These are phyloP conservation scores for Glossosoma conforme DNA, from an alignment of 1,140 invertebrate species.

Conservation along the genomic window DNA sequence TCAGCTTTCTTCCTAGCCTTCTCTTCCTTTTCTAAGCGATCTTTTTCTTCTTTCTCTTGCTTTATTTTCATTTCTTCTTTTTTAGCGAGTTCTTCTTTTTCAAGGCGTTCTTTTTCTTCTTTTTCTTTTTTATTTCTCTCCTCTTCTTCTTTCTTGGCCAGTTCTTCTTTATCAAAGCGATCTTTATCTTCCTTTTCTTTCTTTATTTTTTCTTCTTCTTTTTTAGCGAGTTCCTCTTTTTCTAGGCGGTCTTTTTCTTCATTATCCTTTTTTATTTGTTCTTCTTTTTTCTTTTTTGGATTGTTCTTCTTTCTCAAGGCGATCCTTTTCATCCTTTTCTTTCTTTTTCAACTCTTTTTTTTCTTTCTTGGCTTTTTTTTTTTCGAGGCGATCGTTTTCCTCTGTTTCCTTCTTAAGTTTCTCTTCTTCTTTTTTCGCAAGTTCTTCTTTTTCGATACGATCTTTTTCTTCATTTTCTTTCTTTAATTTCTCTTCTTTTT, in stretches of 20 bases:
- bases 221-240: conserved; percentile 25
- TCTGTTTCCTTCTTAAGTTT: conserved; percentile 3
- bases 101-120: conserved; percentile 13
- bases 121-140: conserved; percentile 1
- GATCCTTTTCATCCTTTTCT: conserved; percentile 8
- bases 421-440: conserved; percentile 2
- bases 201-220: conserved; percentile 16
- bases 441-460: conserved; percentile 3
- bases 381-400: background rate
- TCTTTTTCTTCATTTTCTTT: conserved; percentile 5
- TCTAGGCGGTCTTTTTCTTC: conserved; percentile 19
- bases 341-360: conserved; percentile 34
- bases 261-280: conserved; percentile 28
- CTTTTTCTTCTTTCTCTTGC: conserved; percentile 13
- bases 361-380: conserved; percentile 25
- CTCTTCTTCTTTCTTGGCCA: conserved; percentile 6
- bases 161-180: too few relatives aligned
- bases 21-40: too few relatives aligned
- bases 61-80: conserved; percentile 15
- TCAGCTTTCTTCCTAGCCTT: conserved; percentile 3
- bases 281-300: conserved; percentile 12
- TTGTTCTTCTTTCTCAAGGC: too few relatives aligned
- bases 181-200: conserved; percentile 12
- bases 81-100: conserved; percentile 28
- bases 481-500: conserved; percentile 3